Evolutionary conservation across 2,113 vertebrate species (phyloP).

Genomic region (Notothenia rossii): DNA sequence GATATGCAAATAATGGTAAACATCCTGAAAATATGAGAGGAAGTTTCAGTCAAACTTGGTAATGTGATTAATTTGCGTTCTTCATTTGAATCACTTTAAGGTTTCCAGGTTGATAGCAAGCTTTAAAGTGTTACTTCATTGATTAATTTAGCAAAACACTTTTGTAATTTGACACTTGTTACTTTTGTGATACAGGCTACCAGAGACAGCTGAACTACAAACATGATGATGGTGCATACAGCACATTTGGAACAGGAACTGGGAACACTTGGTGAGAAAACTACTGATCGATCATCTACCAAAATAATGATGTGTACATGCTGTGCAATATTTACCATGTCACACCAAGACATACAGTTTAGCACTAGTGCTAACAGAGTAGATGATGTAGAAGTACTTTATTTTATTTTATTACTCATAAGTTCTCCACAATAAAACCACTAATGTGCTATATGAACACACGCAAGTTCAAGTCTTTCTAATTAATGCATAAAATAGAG

Average conservation of each 20-base stretch:
- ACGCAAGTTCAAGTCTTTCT: not conserved
- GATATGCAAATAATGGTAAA: too few relatives aligned
- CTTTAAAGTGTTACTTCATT: too few relatives aligned
- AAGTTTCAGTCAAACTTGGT: too few relatives aligned
- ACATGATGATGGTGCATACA: slow-evolving; percentile 85
- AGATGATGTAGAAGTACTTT: not conserved
- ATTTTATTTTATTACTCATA: too few relatives aligned
- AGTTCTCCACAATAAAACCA: not conserved
- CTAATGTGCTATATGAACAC: too few relatives aligned
- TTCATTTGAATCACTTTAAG: too few relatives aligned
- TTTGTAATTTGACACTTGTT: too few relatives aligned
- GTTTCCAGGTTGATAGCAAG: too few relatives aligned
- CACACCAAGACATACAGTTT: not conserved
- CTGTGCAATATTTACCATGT: not conserved
- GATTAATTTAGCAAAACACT: too few relatives aligned
- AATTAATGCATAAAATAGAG: not conserved
- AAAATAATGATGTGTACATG: not conserved
- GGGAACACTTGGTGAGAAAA: slow-evolving; percentile 91
- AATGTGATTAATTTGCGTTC: too few relatives aligned
- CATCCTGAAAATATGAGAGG: too few relatives aligned
- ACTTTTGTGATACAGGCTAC: slow-evolving; percentile 82
- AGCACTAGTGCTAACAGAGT: too few relatives aligned
- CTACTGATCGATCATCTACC: not conserved
- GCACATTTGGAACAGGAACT: slow-evolving; percentile 86
- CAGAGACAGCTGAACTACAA: slow-evolving; percentile 91